A percentile compares a stretch with the other conserved stretches of the same genome.
These are phyloP conservation scores for Pantherophis guttatus DNA, from an alignment of 2,113 vertebrate species.

Conservation along the genomic window DNA sequence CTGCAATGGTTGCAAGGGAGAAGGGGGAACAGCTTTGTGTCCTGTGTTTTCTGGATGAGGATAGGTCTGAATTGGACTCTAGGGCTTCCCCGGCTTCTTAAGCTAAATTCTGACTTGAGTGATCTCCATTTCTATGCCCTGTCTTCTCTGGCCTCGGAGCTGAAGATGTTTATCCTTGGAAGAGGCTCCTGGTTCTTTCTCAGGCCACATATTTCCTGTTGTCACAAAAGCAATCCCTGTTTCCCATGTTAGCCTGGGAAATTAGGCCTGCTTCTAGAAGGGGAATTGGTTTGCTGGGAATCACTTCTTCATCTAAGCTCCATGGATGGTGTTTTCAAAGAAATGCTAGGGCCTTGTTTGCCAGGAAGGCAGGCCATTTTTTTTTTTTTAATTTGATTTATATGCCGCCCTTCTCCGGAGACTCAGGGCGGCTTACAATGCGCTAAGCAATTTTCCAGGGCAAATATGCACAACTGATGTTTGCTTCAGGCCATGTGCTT, in stretches of 20 bases:
- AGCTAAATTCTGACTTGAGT: background rate
- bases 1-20: background rate
- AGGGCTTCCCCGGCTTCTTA: background rate
- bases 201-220: background rate
- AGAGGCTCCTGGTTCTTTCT: background rate
- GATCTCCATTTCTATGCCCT: accelerated
- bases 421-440: too few relatives aligned
- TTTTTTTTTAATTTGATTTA: too few relatives aligned
- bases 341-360: background rate
- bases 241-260: background rate
- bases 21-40: background rate
- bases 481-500: background rate
- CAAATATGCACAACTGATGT: background rate
- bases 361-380: background rate
- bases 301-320: background rate
- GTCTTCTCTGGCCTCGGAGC: accelerated
- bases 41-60: accelerated
- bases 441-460: too few relatives aligned
- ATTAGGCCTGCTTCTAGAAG: background rate
- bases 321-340: background rate
- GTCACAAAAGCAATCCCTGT: background rate
- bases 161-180: background rate
- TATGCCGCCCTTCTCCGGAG: too few relatives aligned
- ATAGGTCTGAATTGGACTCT: accelerated
- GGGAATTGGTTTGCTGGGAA: background rate